phyloP scores from a whole-genome alignment of 2,888 invertebrate genomes.

The Anthoptus insignis region DNA sequence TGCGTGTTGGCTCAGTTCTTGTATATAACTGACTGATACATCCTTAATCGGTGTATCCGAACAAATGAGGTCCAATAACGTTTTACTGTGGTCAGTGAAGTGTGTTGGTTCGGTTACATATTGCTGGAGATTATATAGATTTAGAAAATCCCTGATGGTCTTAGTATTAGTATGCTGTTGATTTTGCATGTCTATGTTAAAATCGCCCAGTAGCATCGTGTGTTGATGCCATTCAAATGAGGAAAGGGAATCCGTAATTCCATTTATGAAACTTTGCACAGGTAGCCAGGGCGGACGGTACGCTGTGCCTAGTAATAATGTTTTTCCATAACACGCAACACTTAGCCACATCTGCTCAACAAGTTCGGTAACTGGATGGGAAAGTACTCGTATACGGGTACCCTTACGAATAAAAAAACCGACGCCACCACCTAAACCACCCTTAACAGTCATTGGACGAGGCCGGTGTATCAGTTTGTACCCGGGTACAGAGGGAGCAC shows the following conservation, averaged over 20 bases:
- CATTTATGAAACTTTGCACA: background rate
- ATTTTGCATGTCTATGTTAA: background rate
- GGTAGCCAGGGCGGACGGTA: slow-evolving; percentile 37
- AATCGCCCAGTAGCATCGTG: too few relatives aligned
- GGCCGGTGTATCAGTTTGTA: slow-evolving; percentile 43
- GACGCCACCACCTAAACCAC: slow-evolving; percentile 37
- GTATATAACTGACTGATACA: too few relatives aligned
- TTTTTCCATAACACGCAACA: background rate
- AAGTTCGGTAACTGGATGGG: background rate
- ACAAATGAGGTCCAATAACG: background rate
- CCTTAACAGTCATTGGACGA: slow-evolving; percentile 13
- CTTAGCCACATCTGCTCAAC: slow-evolving; percentile 20
- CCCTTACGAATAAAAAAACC: slow-evolving; percentile 14
- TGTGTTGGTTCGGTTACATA: slow-evolving; percentile 1
- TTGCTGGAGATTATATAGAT: too few relatives aligned
- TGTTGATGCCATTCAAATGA: too few relatives aligned
- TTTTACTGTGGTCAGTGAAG: background rate
- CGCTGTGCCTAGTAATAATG: slow-evolving; percentile 33
- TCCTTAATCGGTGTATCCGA: background rate
- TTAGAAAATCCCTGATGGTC: background rate
- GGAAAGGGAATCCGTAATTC: too few relatives aligned
- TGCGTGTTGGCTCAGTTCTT: too few relatives aligned
- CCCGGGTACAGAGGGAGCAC: slow-evolving; percentile 40
- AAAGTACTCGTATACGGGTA: slow-evolving; percentile 31
- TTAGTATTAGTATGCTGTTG: background rate